Evolutionary conservation across 2,888 invertebrate species (phyloP), one percentile per base, ranked within the genome.

Genomic region (Rhagophthalmus giganteus): DNA sequence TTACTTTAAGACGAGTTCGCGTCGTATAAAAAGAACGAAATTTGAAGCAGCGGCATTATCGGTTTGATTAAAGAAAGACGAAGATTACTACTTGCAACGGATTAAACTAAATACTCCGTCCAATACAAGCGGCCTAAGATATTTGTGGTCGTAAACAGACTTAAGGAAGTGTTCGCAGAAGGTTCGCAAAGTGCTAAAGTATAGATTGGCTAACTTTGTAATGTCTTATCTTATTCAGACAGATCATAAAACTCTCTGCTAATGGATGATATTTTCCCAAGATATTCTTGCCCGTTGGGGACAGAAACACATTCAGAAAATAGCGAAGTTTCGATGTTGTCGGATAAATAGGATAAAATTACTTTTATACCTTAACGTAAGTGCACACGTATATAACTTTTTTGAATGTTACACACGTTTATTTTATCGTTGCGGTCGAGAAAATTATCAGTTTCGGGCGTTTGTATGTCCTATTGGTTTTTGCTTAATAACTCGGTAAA

Each of bases 171-270:
- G 56, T 59, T 58, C 57, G 54, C 55, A 54, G 45, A 47, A 47
- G 47, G 60, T 57, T 59, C 61, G 54, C 50, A 58, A 63, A 66
- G 66, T 62, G 64, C 61, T 67, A 66, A 72, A 71, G 70, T 71
- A 72, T 72, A 72, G 71, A 72, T 72, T 72, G 72, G 66, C 67
- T 67, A 72, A 72, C 70, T 72, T 72, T 71, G 69, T 72, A 72
- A 72, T 72, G 70, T 68, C 68, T 68, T 69, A 68, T 69, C 69
- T 69, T 65, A 67, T 70, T 66, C 67, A 66, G 66, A 65, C 67
- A 64, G 67, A 63, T 68, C 69, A 65, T 71, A 71, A 71, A 71
- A 72, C 67, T 69, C 67, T 68, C 64, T 58, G 63, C 66, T 69
- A 71, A 71, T 72, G 69, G 70, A 68, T 64, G 67, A 66, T 63